Percentiles rank a stretch among this genome's conserved stretches.
phyloP scores from a whole-genome alignment of 2,797 vertebrate species.

The Anas georgica region DNA sequence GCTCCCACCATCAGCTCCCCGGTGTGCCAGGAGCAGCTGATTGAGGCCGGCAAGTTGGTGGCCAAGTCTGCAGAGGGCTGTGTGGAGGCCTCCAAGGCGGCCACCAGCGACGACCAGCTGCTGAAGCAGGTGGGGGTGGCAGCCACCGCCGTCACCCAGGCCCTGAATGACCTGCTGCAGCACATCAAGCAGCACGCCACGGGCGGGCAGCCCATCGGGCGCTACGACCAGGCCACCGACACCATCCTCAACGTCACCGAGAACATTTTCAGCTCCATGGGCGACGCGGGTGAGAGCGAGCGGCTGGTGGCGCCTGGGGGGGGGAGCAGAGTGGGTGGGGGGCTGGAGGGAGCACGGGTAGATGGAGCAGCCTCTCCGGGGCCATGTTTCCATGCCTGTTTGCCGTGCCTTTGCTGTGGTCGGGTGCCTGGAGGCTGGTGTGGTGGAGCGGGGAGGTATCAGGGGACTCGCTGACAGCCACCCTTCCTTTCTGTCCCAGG shows the following conservation, averaged over 20 bases:
- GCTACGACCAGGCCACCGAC: slow-evolving; percentile 95
- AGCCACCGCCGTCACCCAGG: slow-evolving; percentile 92
- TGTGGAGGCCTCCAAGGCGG: slow-evolving; percentile 91
- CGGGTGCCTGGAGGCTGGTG: background rate
- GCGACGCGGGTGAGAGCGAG: slow-evolving; percentile 89
- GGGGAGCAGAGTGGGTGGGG: background rate
- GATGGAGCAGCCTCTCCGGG: too few species aligned
- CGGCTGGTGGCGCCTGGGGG: rapidly evolving
- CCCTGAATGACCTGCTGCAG: slow-evolving; percentile 94
- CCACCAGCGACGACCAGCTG: slow-evolving; percentile 89
- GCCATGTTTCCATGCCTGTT: background rate
- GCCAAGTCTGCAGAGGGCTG: slow-evolving; percentile 97
- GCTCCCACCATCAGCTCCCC: slow-evolving; percentile 98
- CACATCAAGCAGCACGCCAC: slow-evolving; percentile 94
- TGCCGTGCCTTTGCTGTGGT: background rate
- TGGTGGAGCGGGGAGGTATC: background rate
- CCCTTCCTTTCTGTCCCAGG: slow-evolving; percentile 74
- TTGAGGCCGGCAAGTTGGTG: slow-evolving; percentile 94
- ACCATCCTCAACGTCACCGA: slow-evolving; percentile 97
- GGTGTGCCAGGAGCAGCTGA: slow-evolving; percentile 95
- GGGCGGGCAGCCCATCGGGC: slow-evolving; percentile 89
- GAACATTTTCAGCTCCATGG: slow-evolving; percentile 99
- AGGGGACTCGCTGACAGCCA: background rate
- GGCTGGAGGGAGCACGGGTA: too few species aligned
- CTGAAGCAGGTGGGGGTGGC: slow-evolving; percentile 92